Conservation (phyloP, 1,140 invertebrate species). For the Cepaea nemoralis region DNA sequence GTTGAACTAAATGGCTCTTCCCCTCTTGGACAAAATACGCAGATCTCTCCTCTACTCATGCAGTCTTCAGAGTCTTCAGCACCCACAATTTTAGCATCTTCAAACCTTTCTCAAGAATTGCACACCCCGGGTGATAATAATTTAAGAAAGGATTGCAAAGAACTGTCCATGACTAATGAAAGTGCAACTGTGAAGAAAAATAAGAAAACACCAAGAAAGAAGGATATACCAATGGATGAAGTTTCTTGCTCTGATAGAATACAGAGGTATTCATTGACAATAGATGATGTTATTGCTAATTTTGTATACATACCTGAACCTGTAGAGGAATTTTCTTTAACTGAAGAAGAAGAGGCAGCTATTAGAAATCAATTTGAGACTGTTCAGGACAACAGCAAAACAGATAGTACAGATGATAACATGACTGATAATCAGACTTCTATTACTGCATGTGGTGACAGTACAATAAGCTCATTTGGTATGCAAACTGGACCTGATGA, state of each 20-base stretch:
- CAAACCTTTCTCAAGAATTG: neutral
- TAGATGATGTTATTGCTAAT: conserved; percentile 44
- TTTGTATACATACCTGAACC: conserved; percentile 43
- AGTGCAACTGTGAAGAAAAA: conserved; percentile 15
- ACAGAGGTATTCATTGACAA: conserved; percentile 27
- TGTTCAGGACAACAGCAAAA: neutral
- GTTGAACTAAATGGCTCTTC: neutral
- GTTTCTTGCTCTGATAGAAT: conserved; percentile 31
- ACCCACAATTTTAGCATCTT: neutral
- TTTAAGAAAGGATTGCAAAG: neutral
- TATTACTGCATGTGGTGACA: neutral
- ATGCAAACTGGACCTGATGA: neutral
- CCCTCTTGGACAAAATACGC: neutral
- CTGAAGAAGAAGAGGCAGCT: conserved; percentile 34
- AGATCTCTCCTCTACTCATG: neutral
- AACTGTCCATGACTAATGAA: neutral
- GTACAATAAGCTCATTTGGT: neutral
- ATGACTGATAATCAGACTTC: neutral
- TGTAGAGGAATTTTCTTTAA: conserved; percentile 33
- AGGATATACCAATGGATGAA: conserved; percentile 36
- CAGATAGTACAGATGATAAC: neutral
- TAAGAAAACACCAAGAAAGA: conserved; percentile 39
- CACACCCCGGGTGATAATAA: neutral
- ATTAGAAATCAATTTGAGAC: conserved; percentile 34
- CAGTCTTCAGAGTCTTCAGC: neutral